Evolutionary conservation across 1,140 invertebrate genomes (phyloP), one percentile per base, ranked within the genome.

Genomic region (Drosophila sulfurigaster): DNA sequence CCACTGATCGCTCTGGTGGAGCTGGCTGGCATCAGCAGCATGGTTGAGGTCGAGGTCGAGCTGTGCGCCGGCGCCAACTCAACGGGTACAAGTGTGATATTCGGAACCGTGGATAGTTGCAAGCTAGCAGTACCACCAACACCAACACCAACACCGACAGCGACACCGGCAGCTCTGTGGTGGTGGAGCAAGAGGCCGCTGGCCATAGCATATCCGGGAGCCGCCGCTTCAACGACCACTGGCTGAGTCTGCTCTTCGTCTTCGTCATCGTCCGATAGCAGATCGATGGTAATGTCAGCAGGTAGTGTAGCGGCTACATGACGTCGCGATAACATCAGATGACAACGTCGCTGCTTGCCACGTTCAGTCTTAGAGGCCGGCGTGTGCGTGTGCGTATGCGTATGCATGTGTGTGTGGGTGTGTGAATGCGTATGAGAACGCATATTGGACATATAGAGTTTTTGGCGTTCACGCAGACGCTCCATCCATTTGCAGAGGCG

Each of bases 211-310:
- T 10, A 38, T n/a, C n/a, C 28, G 8, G 49, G 30, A 16, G 20
- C 30, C 54, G 54, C 8, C 35, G 57, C 28, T n/a, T 13, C 46
- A 20, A 8, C 52, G 35, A 32, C 30, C 30, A 32, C 30, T 6
- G 30, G 30, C 30, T 32, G 30, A 5, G 7, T 32, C 7, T 5
- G 35, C 35, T 38, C 35, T 8, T 38, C 35, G 35, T 7, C 7
- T 6, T 70, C 57, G 20, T 75, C 74, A 2, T 91, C 86, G 20
- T 92, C 91, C n/a, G 91, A 92, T 3, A 92, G 62, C 32, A 92
- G 52, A 49, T 92, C 81, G 11, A 92, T 92, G n/a, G 91, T 92
- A n/a, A 92, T 79, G 25, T 82, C 78, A 7, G 83, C 70, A 1
- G 77, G 78, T 20, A 91, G 46, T 16, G 62, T 48, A 11, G 67